phyloP scores from a whole-genome alignment of 1,140 invertebrate genomes.

The Brachionus paranguensis region DNA sequence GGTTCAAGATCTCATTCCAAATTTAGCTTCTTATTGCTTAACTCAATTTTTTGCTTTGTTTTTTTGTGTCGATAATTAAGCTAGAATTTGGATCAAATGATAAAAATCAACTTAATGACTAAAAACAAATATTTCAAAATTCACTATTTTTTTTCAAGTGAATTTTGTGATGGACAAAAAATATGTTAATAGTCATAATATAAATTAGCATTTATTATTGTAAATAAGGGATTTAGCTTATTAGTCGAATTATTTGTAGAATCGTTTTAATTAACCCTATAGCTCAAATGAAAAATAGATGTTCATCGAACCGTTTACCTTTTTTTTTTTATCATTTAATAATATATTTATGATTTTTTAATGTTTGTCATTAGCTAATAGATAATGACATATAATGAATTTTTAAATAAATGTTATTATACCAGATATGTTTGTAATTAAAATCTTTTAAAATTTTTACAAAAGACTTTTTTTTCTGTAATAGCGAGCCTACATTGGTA shows the following conservation, averaged over 20 bases:
- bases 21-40: background rate
- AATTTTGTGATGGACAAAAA: background rate
- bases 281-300: background rate
- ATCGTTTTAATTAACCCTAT: background rate
- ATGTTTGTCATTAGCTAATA: background rate
- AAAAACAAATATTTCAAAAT: background rate
- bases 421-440: too few species aligned
- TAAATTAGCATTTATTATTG: background rate
- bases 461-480: too few species aligned
- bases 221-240: background rate
- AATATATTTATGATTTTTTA: background rate
- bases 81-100: background rate
- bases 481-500: too few species aligned
- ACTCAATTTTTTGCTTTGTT: background rate
- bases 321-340: background rate
- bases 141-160: background rate
- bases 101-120: background rate
- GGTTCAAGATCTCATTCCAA: background rate
- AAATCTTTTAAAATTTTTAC: too few species aligned
- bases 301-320: background rate
- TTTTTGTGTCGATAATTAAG: background rate
- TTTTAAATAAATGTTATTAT: background rate
- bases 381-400: background rate
- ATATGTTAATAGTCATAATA: background rate
- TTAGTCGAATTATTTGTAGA: background rate